Evolutionary conservation across 1,140 invertebrate species (phyloP).

Genomic region (Drosophila kanapiae): DNA sequence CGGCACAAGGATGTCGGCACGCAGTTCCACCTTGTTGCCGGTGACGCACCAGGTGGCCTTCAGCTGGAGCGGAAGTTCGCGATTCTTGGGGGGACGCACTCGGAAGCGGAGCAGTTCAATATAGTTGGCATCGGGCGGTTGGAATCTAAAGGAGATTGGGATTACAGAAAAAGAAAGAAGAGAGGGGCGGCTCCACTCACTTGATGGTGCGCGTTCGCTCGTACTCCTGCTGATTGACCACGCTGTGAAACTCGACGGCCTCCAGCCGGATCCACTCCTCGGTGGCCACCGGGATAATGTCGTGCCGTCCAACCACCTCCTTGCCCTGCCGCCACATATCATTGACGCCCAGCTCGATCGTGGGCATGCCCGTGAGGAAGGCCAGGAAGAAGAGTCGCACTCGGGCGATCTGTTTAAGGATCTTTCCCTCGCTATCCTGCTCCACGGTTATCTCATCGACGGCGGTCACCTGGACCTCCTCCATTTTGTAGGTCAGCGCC

Average conservation of each 20-base stretch:
- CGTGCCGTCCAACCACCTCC: constrained; percentile 99
- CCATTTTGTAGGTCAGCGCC: constrained; percentile 97
- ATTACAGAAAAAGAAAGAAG: background rate
- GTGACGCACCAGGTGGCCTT: constrained; percentile 94
- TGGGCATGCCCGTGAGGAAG: constrained; percentile 96
- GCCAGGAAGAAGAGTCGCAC: constrained; percentile 98
- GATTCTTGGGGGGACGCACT: constrained; percentile 97
- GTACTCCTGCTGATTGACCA: constrained; percentile 96
- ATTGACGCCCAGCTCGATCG: constrained; percentile 98
- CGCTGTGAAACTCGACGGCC: constrained; percentile 96
- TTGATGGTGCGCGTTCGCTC: constrained; percentile 96
- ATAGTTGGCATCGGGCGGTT: constrained; percentile 99
- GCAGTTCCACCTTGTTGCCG: constrained; percentile 96
- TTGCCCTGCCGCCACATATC: constrained; percentile 98
- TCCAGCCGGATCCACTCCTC: constrained; percentile 99
- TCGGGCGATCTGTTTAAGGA: constrained; percentile 96
- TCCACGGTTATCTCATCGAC: constrained; percentile 98
- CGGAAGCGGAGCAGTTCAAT: constrained; percentile 99
- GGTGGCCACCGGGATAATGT: constrained; percentile 99
- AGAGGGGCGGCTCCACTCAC: constrained; percentile 85
- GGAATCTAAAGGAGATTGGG: constrained; percentile 90
- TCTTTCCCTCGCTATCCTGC: constrained; percentile 93
- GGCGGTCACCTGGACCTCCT: constrained; percentile 98
- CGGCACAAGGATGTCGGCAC: constrained; percentile 97
- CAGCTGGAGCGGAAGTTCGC: constrained; percentile 98